Evolutionary conservation across 2,797 vertebrate genomes (phyloP).

Genomic region (Clarias pachynema): DNA sequence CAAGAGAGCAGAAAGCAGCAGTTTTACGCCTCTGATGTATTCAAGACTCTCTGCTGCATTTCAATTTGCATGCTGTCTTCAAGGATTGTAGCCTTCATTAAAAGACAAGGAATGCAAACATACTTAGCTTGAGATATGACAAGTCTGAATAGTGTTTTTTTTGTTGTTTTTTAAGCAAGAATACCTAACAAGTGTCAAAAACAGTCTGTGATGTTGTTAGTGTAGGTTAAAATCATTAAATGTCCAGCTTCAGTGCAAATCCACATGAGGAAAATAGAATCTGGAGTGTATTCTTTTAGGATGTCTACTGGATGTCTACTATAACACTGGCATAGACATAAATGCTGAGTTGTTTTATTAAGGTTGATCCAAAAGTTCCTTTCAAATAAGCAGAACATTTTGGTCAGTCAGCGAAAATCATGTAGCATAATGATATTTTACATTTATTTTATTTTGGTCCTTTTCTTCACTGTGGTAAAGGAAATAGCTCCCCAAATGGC

Average conservation of each 20-base stretch:
- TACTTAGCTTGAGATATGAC: background rate
- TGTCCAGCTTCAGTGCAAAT: background rate
- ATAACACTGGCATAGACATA: background rate
- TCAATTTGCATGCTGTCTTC: background rate
- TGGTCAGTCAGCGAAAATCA: background rate
- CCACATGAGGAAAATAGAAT: background rate
- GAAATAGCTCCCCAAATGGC: constrained; percentile 26
- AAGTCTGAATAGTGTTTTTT: background rate
- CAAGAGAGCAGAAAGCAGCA: constrained; percentile 37
- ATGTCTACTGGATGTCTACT: background rate
- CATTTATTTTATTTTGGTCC: background rate
- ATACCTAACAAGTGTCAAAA: background rate
- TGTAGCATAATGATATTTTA: background rate
- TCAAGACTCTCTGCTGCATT: constrained; percentile 20
- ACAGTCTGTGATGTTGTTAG: background rate
- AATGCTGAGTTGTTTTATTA: background rate
- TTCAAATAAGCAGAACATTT: background rate
- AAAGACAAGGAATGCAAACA: constrained; percentile 1
- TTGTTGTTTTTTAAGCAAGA: background rate
- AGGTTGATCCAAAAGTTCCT: background rate
- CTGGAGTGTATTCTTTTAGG: background rate
- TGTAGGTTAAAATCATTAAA: background rate
- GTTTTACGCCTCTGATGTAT: constrained; percentile 25
- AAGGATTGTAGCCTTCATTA: background rate
- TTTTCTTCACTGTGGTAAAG: background rate